Conservation (phyloP, 2,888 invertebrate species). For the Caenorhabditis auriculariae region DNA sequence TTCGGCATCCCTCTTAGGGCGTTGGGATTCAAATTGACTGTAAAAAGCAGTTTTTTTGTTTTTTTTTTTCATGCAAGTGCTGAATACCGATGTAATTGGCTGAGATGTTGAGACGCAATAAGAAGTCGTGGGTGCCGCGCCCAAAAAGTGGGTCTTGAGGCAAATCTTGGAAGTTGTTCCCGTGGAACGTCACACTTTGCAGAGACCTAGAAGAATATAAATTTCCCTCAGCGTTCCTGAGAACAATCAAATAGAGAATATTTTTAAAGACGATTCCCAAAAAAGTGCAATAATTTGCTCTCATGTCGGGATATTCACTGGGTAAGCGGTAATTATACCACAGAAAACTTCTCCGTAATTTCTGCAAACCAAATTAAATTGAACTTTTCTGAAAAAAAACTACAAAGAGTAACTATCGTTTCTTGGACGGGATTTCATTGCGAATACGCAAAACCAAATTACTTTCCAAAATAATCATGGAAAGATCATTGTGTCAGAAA, state of each 20-base stretch:
- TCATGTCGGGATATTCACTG: too few relatives aligned
- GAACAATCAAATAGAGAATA: slow-evolving; percentile 1
- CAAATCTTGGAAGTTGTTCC: slow-evolving; percentile 63
- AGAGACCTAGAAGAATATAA: slow-evolving; percentile 36
- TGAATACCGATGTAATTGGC: slow-evolving; percentile 61
- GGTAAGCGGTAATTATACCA: too few relatives aligned
- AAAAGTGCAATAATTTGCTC: too few relatives aligned
- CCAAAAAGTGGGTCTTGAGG: slow-evolving; percentile 58
- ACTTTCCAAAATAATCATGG: too few relatives aligned
- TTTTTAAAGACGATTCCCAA: too few relatives aligned
- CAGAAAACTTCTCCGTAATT: too few relatives aligned
- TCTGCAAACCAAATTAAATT: too few relatives aligned
- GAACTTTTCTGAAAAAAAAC: too few relatives aligned
- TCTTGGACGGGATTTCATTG: too few relatives aligned
- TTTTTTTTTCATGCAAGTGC: neutral
- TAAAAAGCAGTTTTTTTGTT: slow-evolving; percentile 3
- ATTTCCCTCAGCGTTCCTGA: neutral
- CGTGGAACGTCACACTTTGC: slow-evolving; percentile 59
- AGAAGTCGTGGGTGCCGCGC: slow-evolving; percentile 33
- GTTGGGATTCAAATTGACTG: slow-evolving; percentile 54
- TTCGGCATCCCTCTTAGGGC: slow-evolving; percentile 54
- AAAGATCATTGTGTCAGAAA: too few relatives aligned
- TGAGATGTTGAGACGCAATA: slow-evolving; percentile 57
- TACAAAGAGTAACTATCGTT: too few relatives aligned
- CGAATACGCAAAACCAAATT: too few relatives aligned